These are phyloP conservation scores for Dorcus hopei DNA, from an alignment of 2,888 invertebrate genomes.

Conservation along the genomic window DNA sequence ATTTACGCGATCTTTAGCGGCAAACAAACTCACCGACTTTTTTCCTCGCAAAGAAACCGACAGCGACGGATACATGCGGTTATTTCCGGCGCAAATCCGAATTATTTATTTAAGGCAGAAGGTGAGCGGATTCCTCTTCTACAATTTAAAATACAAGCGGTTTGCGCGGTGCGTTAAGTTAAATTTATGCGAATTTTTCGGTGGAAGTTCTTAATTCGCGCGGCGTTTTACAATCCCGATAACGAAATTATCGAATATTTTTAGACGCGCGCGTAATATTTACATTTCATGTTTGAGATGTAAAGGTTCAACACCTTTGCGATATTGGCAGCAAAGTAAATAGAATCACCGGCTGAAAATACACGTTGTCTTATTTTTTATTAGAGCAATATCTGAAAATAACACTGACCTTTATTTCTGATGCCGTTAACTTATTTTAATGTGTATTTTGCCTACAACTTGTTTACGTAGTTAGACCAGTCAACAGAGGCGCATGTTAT, in stretches of 20 bases:
- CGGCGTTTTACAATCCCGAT: background rate
- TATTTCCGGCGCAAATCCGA: background rate
- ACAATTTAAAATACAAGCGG: background rate
- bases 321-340: no score
- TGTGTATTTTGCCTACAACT: no score
- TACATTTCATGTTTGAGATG: background rate
- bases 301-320: background rate
- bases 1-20: slow-evolving; percentile 14
- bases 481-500: no score
- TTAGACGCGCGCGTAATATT: background rate
- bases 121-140: background rate
- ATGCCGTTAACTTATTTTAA: no score
- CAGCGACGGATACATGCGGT: background rate
- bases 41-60: background rate
- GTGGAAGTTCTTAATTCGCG: background rate
- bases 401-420: no score
- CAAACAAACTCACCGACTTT: slow-evolving; percentile 1
- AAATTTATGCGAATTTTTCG: background rate
- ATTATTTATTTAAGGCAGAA: background rate
- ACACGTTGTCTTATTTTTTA: no score
- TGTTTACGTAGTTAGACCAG: no score
- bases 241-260: background rate
- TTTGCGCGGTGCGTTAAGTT: background rate
- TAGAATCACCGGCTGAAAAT: no score
- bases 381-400: no score